A percentile compares a stretch with the other conserved stretches of the same genome.
Conservation (phyloP, 2,888 invertebrate species). For the Xanthia togata region DNA sequence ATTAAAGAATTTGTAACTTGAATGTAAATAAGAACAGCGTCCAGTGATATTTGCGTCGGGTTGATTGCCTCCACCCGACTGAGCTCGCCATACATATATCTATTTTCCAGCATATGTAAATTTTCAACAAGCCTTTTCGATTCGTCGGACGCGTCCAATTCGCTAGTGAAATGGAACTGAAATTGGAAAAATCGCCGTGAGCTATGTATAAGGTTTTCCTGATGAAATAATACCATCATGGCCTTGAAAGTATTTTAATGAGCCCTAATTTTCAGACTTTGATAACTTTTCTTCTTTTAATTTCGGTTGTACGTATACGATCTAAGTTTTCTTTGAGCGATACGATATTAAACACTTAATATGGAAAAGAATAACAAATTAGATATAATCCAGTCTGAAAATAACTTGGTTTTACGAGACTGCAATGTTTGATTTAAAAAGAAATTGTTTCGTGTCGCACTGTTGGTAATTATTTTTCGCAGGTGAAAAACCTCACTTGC, state of each 20-base stretch:
- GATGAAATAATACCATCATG: conserved; percentile 62
- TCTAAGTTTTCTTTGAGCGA: neutral
- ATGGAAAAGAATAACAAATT: no score
- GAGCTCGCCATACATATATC: conserved; percentile 72
- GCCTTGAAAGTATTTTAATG: conserved; percentile 6
- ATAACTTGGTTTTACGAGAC: neutral
- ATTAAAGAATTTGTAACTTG: conserved; percentile 75
- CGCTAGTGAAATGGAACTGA: conserved; percentile 81
- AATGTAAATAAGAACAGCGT: conserved; percentile 78
- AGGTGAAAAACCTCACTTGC: neutral
- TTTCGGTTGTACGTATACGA: neutral
- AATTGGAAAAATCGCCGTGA: conserved; percentile 85
- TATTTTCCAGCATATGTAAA: conserved; percentile 86
- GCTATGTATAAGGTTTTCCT: conserved; percentile 70
- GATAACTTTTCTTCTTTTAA: neutral
- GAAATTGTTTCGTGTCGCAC: neutral
- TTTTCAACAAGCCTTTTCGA: conserved; percentile 88
- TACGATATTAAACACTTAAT: neutral
- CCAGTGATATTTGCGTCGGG: conserved; percentile 78
- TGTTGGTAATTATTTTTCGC: neutral
- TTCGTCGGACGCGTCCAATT: conserved; percentile 86
- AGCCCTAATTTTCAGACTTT: neutral
- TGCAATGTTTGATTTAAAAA: neutral
- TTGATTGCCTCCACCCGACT: conserved; percentile 84
- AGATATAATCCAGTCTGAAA: neutral